Percentiles rank a stretch among this genome's conserved stretches.
phyloP scores from a whole-genome alignment of 2,797 vertebrate species.

The Anas bahamensis region DNA sequence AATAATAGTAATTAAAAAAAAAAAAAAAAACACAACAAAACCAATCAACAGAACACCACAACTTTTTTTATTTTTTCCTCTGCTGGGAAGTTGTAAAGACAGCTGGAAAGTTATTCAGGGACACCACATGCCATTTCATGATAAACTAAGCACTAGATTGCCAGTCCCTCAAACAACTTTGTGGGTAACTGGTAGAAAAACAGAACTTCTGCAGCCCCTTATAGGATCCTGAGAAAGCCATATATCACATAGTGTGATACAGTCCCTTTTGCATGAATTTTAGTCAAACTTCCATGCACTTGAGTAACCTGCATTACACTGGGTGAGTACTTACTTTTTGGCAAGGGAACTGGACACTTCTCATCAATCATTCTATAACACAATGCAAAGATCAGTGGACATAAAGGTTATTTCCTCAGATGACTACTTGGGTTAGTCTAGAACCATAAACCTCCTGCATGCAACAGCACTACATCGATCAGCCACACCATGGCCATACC shows the following conservation, averaged over 20 bases:
- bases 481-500: background rate
- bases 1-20: too few species aligned
- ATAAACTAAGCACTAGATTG: background rate
- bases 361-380: background rate
- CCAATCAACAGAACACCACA: accelerated
- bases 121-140: background rate
- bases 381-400: background rate
- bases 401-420: background rate
- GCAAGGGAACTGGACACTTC: background rate
- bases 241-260: background rate
- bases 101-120: background rate
- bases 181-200: background rate
- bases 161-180: background rate
- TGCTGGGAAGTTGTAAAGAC: background rate
- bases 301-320: background rate
- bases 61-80: background rate
- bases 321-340: background rate
- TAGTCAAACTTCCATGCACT: background rate
- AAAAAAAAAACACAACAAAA: background rate
- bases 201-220: background rate
- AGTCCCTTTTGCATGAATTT: background rate
- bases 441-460: background rate
- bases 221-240: background rate
- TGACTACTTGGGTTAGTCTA: background rate
- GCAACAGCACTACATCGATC: background rate